A percentile compares a stretch with the other conserved stretches of the same genome.
Evolutionary conservation across 2,797 vertebrate species (phyloP).

Genomic region (Valencia hispanica): DNA sequence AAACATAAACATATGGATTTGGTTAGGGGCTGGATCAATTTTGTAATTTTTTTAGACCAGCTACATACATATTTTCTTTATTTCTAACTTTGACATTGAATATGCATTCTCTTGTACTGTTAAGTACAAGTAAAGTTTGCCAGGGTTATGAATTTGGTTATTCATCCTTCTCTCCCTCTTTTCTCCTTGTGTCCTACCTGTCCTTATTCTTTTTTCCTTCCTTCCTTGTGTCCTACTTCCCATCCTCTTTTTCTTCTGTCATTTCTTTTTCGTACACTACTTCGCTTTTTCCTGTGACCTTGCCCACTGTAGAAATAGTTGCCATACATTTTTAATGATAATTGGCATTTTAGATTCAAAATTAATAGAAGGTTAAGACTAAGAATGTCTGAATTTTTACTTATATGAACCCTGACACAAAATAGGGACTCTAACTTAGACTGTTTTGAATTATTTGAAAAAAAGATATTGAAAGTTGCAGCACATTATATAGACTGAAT

Average conservation of each 20-base stretch:
- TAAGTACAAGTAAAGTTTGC: neutral
- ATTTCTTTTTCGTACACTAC: neutral
- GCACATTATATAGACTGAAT: neutral
- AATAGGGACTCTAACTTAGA: neutral
- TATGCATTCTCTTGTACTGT: neutral
- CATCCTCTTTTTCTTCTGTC: neutral
- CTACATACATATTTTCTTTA: neutral
- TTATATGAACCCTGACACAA: neutral
- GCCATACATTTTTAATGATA: no score
- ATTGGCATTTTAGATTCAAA: neutral
- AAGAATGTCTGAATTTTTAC: neutral
- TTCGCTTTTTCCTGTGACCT: no score
- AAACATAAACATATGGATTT: neutral
- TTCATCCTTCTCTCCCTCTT: neutral
- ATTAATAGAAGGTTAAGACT: neutral
- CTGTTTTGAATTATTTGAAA: constrained; percentile 9
- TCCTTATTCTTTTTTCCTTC: neutral
- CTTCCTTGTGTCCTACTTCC: neutral
- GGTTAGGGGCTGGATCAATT: neutral
- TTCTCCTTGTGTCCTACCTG: no score
- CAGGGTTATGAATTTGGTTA: neutral
- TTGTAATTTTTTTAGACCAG: neutral
- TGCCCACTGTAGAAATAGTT: no score
- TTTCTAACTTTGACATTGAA: neutral
- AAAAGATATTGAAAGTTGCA: neutral